phyloP scores from a whole-genome alignment of 2,797 vertebrate genomes.

The Sebastes steindachneri region DNA sequence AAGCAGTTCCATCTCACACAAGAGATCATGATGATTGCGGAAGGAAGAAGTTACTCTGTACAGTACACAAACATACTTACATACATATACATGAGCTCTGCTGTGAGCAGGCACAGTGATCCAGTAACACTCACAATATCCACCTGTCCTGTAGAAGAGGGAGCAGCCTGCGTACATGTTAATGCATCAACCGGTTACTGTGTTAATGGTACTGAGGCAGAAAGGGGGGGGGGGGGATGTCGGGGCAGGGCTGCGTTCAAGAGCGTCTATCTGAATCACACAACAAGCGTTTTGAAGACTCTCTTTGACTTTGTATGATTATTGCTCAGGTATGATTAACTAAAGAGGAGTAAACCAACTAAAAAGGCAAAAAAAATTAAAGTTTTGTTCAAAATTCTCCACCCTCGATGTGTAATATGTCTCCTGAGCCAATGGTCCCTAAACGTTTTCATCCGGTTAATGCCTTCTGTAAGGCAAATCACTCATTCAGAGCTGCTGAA shows the following conservation, averaged over 20 bases:
- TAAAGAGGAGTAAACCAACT: background rate
- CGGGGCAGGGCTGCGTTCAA: background rate
- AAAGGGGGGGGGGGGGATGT: background rate
- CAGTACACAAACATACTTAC: slow-evolving; percentile 54
- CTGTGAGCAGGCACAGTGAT: slow-evolving; percentile 54
- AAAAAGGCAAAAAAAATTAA: background rate
- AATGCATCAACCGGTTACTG: background rate
- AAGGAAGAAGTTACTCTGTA: slow-evolving; percentile 46
- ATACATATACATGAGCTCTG: slow-evolving; percentile 59
- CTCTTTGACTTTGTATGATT: slow-evolving; percentile 6
- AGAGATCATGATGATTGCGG: slow-evolving; percentile 33
- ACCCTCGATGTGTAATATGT: background rate
- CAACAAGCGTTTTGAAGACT: background rate
- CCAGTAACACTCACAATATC: slow-evolving; percentile 28
- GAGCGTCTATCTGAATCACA: background rate
- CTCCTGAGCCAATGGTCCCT: slow-evolving; percentile 52
- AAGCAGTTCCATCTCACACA: slow-evolving; percentile 20
- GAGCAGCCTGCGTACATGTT: background rate
- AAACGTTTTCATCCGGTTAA: background rate
- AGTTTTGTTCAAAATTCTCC: background rate
- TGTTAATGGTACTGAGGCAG: background rate
- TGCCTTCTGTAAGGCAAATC: background rate
- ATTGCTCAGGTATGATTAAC: slow-evolving; percentile 52
- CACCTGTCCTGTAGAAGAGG: slow-evolving; percentile 3
- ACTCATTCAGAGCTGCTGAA: background rate